Base-by-base conservation (phyloP, 1,140 invertebrate species). In the Cydia strobilella region DNA sequence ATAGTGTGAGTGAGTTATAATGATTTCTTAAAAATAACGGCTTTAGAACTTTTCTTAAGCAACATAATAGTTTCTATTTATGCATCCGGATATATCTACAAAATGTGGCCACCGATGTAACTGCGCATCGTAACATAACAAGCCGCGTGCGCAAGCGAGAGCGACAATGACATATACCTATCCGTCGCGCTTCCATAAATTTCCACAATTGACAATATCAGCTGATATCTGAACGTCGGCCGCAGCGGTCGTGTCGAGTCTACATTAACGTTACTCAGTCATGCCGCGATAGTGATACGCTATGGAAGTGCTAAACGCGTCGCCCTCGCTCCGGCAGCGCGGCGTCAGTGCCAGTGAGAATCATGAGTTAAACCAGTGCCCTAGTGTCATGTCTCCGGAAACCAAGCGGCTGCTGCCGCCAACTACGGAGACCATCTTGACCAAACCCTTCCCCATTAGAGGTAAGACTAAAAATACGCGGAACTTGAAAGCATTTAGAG, bases 371-470 rank as follows among this genome's bases (percentile, higher is more conserved):
- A 94, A 94, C 78, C 84, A 93, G 81, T 95, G 95, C 84, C 94
- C 95, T 2, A 95, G 94, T 90, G 94, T 93, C 0, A 95, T 95
- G 95, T 95, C 94, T n/a, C 88, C 94, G 35, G 94, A 95, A 84
- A 94, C 95, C 10, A 94, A 95, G 75, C 93, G 95, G 81, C 90
- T 95, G 7, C 79, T 95, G 79, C 96, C 96, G 54, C 96, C 96
- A 18, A 96, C 95, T 25, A 95, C 95, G 39, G 96, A 97, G 84
- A 97, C 96, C 15, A 96, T 97, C 69, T 96, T 96, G 94, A 97
- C 96, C 10, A 97, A 97, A 93, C 96, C 96, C 48, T 97, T 97
- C 88, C 96, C 96, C 20, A 96, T 97, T 73, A 94, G 96, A 94
- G 96, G 96, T 95, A 93, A 94, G 84, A 82, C 74, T 78, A 74